These are phyloP conservation scores for Stenurella melanura DNA, from an alignment of 2,888 invertebrate species.

Conservation along the genomic window DNA sequence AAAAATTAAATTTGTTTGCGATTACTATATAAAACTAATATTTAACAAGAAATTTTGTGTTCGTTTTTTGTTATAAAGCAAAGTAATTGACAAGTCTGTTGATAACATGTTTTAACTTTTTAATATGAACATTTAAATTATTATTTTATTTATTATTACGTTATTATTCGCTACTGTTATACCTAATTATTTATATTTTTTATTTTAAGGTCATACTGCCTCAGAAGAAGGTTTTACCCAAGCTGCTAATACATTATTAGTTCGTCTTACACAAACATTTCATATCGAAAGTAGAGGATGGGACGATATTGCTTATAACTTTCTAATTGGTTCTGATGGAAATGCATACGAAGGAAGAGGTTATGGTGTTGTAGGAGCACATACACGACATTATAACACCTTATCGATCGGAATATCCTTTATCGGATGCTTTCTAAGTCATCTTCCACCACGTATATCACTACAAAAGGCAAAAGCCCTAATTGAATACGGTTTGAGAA, in stretches of 20 bases:
- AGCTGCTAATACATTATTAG: constrained; percentile 71
- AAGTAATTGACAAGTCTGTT: too few relatives aligned
- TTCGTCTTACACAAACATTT: constrained; percentile 70
- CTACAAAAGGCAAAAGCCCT: constrained; percentile 73
- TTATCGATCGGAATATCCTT: constrained; percentile 74
- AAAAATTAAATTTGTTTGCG: too few relatives aligned
- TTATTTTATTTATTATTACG: too few relatives aligned
- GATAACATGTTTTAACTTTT: too few relatives aligned
- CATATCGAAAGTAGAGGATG: constrained; percentile 75
- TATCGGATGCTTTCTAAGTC: constrained; percentile 75
- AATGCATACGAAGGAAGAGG: constrained; percentile 77
- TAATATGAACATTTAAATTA: too few relatives aligned
- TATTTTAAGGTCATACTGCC: constrained; percentile 73
- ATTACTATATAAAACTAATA: too few relatives aligned
- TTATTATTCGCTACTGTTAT: neutral
- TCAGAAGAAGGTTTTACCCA: constrained; percentile 73
- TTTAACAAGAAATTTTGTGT: too few relatives aligned
- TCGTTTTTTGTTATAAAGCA: too few relatives aligned
- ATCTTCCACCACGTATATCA: constrained; percentile 70
- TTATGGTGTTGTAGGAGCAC: constrained; percentile 76
- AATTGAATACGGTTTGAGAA: constrained; percentile 73
- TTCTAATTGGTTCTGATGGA: constrained; percentile 77
- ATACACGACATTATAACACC: constrained; percentile 75
- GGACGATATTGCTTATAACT: constrained; percentile 76
- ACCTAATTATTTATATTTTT: neutral